Percentiles rank a stretch among this genome's conserved stretches.
Conservation (phyloP, 2,113 vertebrate species). For the Gobiocypris rarus region DNA sequence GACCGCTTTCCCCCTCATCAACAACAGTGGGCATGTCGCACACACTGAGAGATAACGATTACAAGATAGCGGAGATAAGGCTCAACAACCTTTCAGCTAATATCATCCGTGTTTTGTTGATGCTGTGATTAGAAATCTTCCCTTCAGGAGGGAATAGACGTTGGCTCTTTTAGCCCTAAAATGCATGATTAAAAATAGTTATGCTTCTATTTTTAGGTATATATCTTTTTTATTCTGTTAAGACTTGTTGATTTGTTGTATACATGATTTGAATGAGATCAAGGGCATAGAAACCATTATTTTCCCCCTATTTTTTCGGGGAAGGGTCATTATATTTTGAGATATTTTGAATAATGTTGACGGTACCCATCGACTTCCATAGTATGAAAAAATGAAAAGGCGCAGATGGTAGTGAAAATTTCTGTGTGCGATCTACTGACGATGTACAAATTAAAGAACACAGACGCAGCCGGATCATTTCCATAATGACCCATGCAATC, state of each 20-base stretch:
- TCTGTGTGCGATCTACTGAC: too few relatives aligned
- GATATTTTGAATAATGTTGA: too few relatives aligned
- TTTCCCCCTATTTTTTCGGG: too few relatives aligned
- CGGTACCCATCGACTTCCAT: too few relatives aligned
- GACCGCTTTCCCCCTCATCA: constrained; percentile 63
- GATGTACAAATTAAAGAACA: too few relatives aligned
- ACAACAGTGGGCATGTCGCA: constrained; percentile 65
- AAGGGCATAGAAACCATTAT: not conserved
- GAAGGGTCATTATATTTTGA: too few relatives aligned
- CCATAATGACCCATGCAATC: too few relatives aligned
- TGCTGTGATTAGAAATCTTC: constrained; percentile 15
- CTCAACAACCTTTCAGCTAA: constrained; percentile 45
- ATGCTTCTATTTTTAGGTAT: not conserved
- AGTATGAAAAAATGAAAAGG: too few relatives aligned
- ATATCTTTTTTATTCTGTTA: not conserved
- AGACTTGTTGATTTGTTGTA: not conserved
- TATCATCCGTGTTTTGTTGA: constrained; percentile 20
- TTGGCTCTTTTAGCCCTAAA: not conserved
- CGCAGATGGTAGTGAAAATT: too few relatives aligned
- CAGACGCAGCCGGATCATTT: too few relatives aligned
- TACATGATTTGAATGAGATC: not conserved
- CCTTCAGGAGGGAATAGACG: not conserved
- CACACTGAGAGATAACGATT: constrained; percentile 55
- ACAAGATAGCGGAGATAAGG: constrained; percentile 69
- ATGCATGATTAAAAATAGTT: not conserved